phyloP scores from a whole-genome alignment of 2,888 invertebrate species.

The Cryptus armator region DNA sequence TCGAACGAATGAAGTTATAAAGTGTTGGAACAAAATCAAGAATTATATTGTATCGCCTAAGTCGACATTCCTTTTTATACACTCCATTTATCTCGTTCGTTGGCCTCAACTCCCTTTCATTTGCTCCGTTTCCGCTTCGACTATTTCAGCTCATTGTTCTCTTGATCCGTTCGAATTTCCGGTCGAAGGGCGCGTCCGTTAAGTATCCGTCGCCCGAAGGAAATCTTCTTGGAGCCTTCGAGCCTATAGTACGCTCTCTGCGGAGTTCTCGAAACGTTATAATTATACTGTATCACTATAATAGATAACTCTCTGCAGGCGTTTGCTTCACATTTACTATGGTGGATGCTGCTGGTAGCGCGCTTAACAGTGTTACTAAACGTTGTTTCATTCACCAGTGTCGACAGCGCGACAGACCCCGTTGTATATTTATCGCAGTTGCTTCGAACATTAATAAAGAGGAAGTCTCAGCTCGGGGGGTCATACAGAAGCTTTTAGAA shows the following conservation, averaged over 20 bases:
- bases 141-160: slow-evolving; percentile 72
- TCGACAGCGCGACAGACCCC: slow-evolving; percentile 19
- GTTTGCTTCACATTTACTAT: neutral
- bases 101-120: slow-evolving; percentile 53
- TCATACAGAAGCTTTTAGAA: slow-evolving; percentile 61
- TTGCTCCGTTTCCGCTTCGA: slow-evolving; percentile 69
- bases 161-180: slow-evolving; percentile 75
- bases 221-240: slow-evolving; percentile 43
- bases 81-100: slow-evolving; percentile 1
- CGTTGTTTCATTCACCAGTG: slow-evolving; percentile 34
- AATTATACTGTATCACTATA: neutral
- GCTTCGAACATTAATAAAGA: slow-evolving; percentile 58
- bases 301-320: neutral
- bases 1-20: too few species aligned
- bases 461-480: neutral
- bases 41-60: neutral
- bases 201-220: slow-evolving; percentile 47
- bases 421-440: slow-evolving; percentile 43
- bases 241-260: neutral
- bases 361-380: slow-evolving; percentile 30
- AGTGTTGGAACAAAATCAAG: neutral
- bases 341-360: slow-evolving; percentile 21
- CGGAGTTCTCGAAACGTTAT: slow-evolving; percentile 11
- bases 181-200: slow-evolving; percentile 72
- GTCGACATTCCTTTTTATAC: neutral